Base-by-base conservation (phyloP, 2,797 vertebrate genomes). In the Gephyroberyx darwinii region DNA sequence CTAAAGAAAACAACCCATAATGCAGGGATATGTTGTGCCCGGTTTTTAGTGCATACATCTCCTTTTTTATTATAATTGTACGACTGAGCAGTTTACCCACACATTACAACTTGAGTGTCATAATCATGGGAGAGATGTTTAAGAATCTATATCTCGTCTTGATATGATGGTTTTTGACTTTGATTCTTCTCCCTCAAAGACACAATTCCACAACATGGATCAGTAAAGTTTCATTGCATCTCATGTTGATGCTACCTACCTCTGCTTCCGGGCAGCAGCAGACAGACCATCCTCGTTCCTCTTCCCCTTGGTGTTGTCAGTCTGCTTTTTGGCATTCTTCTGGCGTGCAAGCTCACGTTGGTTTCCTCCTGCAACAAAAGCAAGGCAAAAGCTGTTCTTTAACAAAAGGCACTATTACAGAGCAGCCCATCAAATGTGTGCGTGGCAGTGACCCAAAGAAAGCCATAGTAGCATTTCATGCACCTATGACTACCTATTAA, bases 291-390 rank as follows among this genome's bases (percentile, higher is more conserved):
- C 96, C 0, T 97, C 96, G 13, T 65, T 66, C 77, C 91, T 93
- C 88, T 96, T 97, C 45, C 94, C 94, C 90, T 96, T 97, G 66
- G 74, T 73, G 0, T 67, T 70, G 2, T 96, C 96, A 22, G 2
- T 90, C 16, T 89, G 87, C 92, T 97, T 98, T 80, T 98, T 98
- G 84, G 96, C 95, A 82, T 95, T 93, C 87, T 97, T 97, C 82
- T 86, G 85, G 80, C 96, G 95, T 73, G 96, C 96, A 82, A 97
- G 95, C 89, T 98, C 96, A 83, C 96, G 96, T 86, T 98, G 96
- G 89, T 97, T 97, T 92, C 96, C 96, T 90, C 96, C 96, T 97
- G 89, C 56, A 80, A 71, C 60, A 71, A 26, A 81, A 43, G 45
- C 26, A 39, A 66, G 7, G 26, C 1, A 47, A 37, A 26, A 62